phyloP scores from a whole-genome alignment of 1,140 invertebrate species.

The Pomacea maculata region DNA sequence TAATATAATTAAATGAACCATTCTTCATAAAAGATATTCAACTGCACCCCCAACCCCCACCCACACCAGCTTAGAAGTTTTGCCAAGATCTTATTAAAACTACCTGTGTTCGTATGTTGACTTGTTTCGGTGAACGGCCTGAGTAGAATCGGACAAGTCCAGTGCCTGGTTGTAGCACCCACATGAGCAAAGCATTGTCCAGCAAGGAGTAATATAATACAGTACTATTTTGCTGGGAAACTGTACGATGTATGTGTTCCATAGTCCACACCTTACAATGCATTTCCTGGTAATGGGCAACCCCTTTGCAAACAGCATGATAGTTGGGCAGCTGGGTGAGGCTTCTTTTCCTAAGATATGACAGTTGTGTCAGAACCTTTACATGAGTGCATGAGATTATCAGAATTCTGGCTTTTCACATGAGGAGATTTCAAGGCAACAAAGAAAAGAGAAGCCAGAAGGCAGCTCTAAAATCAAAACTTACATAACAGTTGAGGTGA shows the following conservation, averaged over 20 bases:
- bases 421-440: too few species aligned
- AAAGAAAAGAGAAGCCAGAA: too few species aligned
- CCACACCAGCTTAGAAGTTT: too few species aligned
- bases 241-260: constrained; percentile 49
- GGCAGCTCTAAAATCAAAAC: too few species aligned
- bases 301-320: constrained; percentile 20
- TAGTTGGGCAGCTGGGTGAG: constrained; percentile 47
- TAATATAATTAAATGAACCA: too few species aligned
- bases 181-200: constrained; percentile 47
- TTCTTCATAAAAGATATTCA: too few species aligned
- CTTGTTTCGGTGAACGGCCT: constrained; percentile 33
- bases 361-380: not conserved
- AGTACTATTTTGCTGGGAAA: constrained; percentile 54
- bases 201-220: constrained; percentile 58
- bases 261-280: constrained; percentile 43
- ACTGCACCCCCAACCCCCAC: too few species aligned
- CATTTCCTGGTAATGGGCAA: constrained; percentile 25
- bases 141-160: constrained; percentile 56
- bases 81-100: not conserved
- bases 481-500: too few species aligned
- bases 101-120: constrained; percentile 45
- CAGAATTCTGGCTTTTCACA: too few species aligned
- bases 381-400: too few species aligned
- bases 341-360: constrained; percentile 27
- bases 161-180: constrained; percentile 55